phyloP scores from a whole-genome alignment of 2,888 invertebrate genomes.

The Mimas tiliae region DNA sequence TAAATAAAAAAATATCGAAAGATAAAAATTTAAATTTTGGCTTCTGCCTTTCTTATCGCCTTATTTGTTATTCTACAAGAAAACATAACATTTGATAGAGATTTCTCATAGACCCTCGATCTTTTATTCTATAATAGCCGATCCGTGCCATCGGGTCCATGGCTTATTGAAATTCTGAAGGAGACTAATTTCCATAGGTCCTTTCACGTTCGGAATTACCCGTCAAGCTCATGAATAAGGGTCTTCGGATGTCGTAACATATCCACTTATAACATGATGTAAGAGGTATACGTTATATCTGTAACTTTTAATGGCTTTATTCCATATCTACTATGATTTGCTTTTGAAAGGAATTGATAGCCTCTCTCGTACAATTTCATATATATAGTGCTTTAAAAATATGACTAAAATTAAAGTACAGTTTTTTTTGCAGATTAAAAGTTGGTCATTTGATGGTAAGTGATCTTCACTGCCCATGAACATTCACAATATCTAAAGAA shows the following conservation, averaged over 20 bases:
- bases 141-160: constrained; percentile 24
- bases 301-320: constrained; percentile 13
- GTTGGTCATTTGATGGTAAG: too few relatives aligned
- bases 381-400: too few relatives aligned
- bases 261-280: constrained; percentile 24
- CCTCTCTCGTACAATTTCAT: background rate
- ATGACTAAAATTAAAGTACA: too few relatives aligned
- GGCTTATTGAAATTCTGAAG: constrained; percentile 45
- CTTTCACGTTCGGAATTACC: constrained; percentile 32
- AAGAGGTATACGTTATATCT: constrained; percentile 13
- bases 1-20: background rate
- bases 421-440: too few relatives aligned
- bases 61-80: constrained; percentile 1
- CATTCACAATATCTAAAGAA: too few relatives aligned
- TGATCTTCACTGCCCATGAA: too few relatives aligned
- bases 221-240: constrained; percentile 51
- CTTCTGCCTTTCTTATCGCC: background rate
- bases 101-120: constrained; percentile 10
- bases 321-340: background rate
- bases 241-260: constrained; percentile 42
- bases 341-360: background rate
- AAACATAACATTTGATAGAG: constrained; percentile 30
- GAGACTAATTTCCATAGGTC: constrained; percentile 46
- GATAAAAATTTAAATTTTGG: background rate
- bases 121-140: constrained; percentile 22